These are phyloP conservation scores for Notechis scutatus DNA, from an alignment of 2,113 vertebrate genomes.

Conservation along the genomic window DNA sequence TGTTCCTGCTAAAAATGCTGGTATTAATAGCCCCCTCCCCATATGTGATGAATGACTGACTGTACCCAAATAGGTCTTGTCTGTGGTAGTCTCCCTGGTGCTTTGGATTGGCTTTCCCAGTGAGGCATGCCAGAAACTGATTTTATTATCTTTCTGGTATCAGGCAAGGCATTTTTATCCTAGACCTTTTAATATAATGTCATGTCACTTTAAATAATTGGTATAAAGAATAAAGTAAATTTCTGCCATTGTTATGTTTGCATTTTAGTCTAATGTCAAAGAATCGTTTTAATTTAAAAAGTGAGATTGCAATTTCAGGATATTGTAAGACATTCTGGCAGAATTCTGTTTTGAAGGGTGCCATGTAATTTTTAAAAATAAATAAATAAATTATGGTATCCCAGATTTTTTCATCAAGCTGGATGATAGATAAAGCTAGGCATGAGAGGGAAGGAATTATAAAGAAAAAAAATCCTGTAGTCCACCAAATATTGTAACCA, in stretches of 20 bases:
- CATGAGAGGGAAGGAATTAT: background rate
- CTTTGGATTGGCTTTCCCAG: background rate
- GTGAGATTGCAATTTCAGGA: background rate
- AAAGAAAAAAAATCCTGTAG: background rate
- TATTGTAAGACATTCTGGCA: background rate
- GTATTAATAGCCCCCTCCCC: background rate
- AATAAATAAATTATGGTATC: background rate
- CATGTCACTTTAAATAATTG: background rate
- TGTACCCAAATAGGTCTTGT: background rate
- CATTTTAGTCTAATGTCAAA: background rate
- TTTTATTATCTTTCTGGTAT: background rate
- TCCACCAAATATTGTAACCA: background rate
- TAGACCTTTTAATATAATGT: background rate
- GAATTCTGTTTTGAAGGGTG: background rate
- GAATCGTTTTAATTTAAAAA: background rate
- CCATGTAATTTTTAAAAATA: background rate
- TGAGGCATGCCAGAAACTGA: background rate
- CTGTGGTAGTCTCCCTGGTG: background rate
- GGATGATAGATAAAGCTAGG: background rate
- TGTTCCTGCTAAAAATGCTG: background rate
- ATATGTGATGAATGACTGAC: background rate
- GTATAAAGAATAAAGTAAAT: background rate
- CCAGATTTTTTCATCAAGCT: background rate
- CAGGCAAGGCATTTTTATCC: background rate
- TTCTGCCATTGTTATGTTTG: background rate